phyloP scores from a whole-genome alignment of 2,113 vertebrate genomes.

The Hyperoodon ampullatus region DNA sequence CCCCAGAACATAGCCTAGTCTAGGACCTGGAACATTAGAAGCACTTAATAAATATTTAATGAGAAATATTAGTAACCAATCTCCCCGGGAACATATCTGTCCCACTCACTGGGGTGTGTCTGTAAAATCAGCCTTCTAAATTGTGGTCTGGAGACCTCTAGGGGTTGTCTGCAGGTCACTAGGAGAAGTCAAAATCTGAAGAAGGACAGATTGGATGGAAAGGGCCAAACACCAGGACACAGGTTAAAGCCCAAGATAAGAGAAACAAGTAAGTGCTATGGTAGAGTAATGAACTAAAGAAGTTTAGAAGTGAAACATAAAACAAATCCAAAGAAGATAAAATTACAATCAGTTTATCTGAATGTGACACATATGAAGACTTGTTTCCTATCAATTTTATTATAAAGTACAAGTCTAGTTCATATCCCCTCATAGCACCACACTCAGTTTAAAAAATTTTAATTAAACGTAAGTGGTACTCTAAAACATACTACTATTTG shows the following conservation, averaged over 20 bases:
- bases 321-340: not conserved
- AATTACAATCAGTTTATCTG: not conserved
- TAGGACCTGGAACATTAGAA: not conserved
- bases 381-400: not conserved
- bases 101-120: not conserved
- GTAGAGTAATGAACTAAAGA: not conserved
- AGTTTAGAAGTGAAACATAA: not conserved
- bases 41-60: slow-evolving; percentile 11
- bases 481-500: not conserved
- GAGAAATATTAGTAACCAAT: slow-evolving; percentile 4
- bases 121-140: not conserved
- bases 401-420: not conserved
- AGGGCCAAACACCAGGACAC: not conserved
- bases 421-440: not conserved
- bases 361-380: not conserved
- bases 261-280: not conserved
- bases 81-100: not conserved
- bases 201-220: not conserved
- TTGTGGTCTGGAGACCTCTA: slow-evolving; percentile 70
- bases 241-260: not conserved
- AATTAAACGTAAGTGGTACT: slow-evolving; percentile 2
- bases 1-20: not conserved
- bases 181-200: not conserved
- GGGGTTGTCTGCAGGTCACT: slow-evolving; percentile 14
- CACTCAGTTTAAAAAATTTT: not conserved